A percentile compares a stretch with the other conserved stretches of the same genome.
phyloP scores from a whole-genome alignment of 2,113 vertebrate genomes.

The Zosterops pallidus region DNA sequence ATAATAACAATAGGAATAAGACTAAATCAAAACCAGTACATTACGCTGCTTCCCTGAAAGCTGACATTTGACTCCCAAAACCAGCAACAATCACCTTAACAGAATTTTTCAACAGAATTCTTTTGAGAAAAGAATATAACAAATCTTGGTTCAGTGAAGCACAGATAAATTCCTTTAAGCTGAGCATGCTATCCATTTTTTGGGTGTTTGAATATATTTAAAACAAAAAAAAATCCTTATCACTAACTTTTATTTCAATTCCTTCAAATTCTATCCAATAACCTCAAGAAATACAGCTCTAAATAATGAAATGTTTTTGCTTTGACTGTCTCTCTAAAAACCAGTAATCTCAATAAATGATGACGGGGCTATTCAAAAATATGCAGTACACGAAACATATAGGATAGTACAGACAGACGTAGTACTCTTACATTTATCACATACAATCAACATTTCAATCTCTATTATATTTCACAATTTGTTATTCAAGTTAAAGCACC shows the following conservation, averaged over 20 bases:
- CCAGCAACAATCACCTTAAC: background rate
- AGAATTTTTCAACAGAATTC: conserved; percentile 16
- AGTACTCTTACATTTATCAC: conserved; percentile 85
- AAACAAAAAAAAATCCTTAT: background rate
- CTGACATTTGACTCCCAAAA: conserved; percentile 11
- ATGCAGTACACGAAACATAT: conserved; percentile 81
- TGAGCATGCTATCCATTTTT: background rate
- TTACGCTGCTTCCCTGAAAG: conserved; percentile 39
- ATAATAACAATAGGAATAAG: background rate
- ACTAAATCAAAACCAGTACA: conserved; percentile 16
- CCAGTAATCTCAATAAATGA: conserved; percentile 68
- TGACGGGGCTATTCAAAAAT: conserved; percentile 76
- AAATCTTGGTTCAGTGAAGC: background rate
- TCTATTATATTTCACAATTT: conserved; percentile 82
- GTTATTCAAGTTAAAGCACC: conserved; percentile 83
- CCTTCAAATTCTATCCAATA: conserved; percentile 40
- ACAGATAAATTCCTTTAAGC: conserved; percentile 4
- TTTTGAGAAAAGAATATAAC: background rate
- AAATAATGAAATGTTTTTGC: conserved; percentile 74
- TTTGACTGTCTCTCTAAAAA: conserved; percentile 85
- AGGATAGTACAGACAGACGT: conserved; percentile 80
- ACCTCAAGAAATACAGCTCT: conserved; percentile 52
- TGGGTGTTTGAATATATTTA: background rate
- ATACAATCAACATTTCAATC: conserved; percentile 82
- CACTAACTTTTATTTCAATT: background rate